phyloP scores from a whole-genome alignment of 2,888 invertebrate genomes.

The Erebia ligea region DNA sequence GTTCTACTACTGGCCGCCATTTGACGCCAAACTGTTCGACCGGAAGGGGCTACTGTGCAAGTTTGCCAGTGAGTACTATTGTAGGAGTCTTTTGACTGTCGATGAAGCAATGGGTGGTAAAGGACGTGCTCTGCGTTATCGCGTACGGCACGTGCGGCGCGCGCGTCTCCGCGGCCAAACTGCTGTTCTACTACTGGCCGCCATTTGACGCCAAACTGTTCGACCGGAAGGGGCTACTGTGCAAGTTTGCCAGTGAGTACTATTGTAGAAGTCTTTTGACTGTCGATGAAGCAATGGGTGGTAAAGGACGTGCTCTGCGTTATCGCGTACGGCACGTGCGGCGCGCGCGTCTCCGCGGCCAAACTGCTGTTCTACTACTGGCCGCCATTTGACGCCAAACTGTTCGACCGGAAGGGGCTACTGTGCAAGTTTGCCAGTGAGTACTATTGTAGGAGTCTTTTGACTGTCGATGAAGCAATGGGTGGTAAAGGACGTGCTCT shows the following conservation, averaged over 20 bases:
- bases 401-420: slow-evolving; percentile 86
- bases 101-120: slow-evolving; percentile 93
- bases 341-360: slow-evolving; percentile 96
- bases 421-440: no score
- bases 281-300: slow-evolving; percentile 95
- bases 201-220: slow-evolving; percentile 97
- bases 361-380: slow-evolving; percentile 99
- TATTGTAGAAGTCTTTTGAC: slow-evolving; percentile 83
- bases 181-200: slow-evolving; percentile 99
- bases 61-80: no score
- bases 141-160: slow-evolving; percentile 98
- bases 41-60: slow-evolving; percentile 41
- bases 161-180: slow-evolving; percentile 96
- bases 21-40: slow-evolving; percentile 96
- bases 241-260: no score
- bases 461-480: slow-evolving; percentile 96
- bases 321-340: slow-evolving; percentile 97
- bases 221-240: slow-evolving; percentile 75
- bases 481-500: slow-evolving; percentile 95
- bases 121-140: slow-evolving; percentile 96
- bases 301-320: slow-evolving; percentile 97
- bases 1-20: slow-evolving; percentile 99
- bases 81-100: slow-evolving; percentile 90
- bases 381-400: slow-evolving; percentile 98
- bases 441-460: slow-evolving; percentile 63